These are phyloP conservation scores for Coenobita brevimanus DNA, from an alignment of 1,140 invertebrate genomes.

Conservation along the genomic window DNA sequence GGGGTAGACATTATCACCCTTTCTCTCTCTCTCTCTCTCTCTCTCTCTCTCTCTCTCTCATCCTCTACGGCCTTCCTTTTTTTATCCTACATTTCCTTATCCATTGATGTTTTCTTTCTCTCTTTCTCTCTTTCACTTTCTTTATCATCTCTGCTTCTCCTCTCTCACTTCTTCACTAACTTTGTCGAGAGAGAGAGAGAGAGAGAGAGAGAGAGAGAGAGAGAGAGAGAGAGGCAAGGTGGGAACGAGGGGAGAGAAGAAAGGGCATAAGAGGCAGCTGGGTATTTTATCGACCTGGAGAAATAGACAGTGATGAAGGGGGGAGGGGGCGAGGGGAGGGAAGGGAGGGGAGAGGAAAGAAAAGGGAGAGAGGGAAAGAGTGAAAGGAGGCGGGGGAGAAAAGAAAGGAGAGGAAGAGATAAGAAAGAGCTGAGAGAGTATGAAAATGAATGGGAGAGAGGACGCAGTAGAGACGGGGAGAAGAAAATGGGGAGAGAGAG, in stretches of 20 bases:
- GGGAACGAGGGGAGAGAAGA: not conserved
- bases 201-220: not conserved
- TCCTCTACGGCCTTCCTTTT: no score
- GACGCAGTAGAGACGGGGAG: no score
- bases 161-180: no score
- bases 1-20: no score
- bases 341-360: not conserved
- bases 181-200: not conserved
- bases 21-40: no score
- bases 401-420: constrained; percentile 4
- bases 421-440: not conserved
- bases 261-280: not conserved
- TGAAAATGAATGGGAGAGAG: not conserved
- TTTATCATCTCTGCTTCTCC: no score
- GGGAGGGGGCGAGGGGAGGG: not conserved
- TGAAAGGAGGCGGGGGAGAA: constrained; percentile 6
- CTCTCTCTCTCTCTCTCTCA: no score
- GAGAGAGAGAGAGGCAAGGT: not conserved
- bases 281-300: constrained; percentile 21
- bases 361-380: constrained; percentile 25
- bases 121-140: no score
- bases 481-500: no score
- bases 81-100: no score
- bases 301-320: constrained; percentile 19
- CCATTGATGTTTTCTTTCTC: no score